Evolutionary conservation across 2,888 invertebrate genomes (phyloP).

Genomic region (Ormyrus rosae): DNA sequence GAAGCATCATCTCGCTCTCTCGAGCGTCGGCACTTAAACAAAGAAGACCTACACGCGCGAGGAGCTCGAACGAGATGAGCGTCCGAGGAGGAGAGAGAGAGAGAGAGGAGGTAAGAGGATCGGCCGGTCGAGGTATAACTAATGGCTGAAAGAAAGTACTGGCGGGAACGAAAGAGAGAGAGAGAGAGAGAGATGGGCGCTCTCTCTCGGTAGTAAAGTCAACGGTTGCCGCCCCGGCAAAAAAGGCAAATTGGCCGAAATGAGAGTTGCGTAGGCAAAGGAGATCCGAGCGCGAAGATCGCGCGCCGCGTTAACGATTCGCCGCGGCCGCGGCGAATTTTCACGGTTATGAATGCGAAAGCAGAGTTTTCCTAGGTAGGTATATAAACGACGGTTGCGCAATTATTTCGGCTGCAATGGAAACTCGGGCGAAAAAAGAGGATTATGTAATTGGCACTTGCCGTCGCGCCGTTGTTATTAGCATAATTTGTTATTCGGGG

Average conservation of each 20-base stretch:
- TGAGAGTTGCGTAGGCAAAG: constrained; percentile 69
- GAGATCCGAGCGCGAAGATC: constrained; percentile 54
- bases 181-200: constrained; percentile 51
- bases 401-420: not conserved
- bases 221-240: constrained; percentile 68
- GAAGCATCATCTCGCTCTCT: no score
- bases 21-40: constrained; percentile 32
- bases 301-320: constrained; percentile 14
- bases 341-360: constrained; percentile 3
- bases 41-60: constrained; percentile 11
- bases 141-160: constrained; percentile 58
- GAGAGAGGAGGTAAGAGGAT: constrained; percentile 50
- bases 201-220: constrained; percentile 66
- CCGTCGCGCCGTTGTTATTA: not conserved
- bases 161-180: constrained; percentile 39
- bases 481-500: not conserved
- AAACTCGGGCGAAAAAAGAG: not conserved
- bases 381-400: not conserved
- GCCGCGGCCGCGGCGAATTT: constrained; percentile 3
- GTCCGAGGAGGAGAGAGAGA: constrained; percentile 55
- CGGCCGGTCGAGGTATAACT: constrained; percentile 54
- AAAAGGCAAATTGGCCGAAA: constrained; percentile 71
- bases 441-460: not conserved
- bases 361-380: not conserved
- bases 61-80: constrained; percentile 50